A percentile compares a stretch with the other conserved stretches of the same genome.
Conservation (phyloP, 1,140 invertebrate genomes). For the Cardiocondyla obscurior region DNA sequence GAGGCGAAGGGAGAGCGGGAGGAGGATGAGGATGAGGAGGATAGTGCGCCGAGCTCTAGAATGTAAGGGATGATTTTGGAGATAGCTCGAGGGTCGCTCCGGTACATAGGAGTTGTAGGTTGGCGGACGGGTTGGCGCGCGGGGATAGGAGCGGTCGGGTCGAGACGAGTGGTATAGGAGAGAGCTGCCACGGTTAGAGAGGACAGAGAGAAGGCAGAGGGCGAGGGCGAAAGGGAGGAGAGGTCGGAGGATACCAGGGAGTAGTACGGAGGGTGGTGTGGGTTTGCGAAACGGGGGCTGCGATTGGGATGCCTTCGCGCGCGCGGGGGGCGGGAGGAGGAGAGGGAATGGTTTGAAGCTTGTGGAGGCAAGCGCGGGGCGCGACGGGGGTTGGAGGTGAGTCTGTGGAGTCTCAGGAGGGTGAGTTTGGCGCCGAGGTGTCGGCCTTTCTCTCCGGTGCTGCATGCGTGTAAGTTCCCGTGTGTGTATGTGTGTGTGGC, state of each 20-base stretch:
- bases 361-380: conserved; percentile 60
- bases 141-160: conserved; percentile 59
- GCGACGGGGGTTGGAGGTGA: conserved; percentile 79
- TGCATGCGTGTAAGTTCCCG: conserved; percentile 45
- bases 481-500: background rate
- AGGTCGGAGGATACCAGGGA: conserved; percentile 69
- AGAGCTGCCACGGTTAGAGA: conserved; percentile 57
- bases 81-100: conserved; percentile 83
- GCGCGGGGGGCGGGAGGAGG: conserved; percentile 45
- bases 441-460: conserved; percentile 75
- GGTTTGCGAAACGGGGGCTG: conserved; percentile 78
- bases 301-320: conserved; percentile 76
- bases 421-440: conserved; percentile 84
- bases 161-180: conserved; percentile 69
- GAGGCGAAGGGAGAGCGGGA: background rate
- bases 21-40: conserved; percentile 47
- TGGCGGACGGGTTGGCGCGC: conserved; percentile 60
- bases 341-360: conserved; percentile 62
- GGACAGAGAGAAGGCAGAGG: conserved; percentile 64
- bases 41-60: conserved; percentile 76
- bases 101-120: conserved; percentile 73
- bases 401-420: conserved; percentile 83
- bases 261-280: conserved; percentile 68
- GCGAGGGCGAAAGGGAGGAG: conserved; percentile 61
- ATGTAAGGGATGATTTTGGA: conserved; percentile 84